A percentile compares a stretch with the other conserved stretches of the same genome.
Conservation (phyloP, 2,113 vertebrate genomes). For the Pseudorasbora parva region DNA sequence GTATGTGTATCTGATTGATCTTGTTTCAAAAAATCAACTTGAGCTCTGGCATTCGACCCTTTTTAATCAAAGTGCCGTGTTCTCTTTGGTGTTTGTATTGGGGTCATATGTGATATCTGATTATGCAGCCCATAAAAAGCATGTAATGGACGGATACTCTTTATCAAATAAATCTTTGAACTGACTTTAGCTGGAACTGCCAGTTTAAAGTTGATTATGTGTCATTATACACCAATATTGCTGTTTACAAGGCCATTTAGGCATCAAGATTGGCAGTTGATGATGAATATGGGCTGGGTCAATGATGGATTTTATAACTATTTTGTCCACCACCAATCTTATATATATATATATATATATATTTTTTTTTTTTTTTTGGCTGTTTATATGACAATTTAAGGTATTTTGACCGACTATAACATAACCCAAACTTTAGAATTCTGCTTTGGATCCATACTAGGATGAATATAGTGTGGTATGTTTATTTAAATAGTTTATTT, state of each 20-base stretch:
- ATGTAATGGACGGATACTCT: neutral
- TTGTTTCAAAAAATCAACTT: neutral
- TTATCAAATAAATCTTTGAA: neutral
- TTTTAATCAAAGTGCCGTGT: slow-evolving; percentile 4
- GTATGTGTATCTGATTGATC: neutral
- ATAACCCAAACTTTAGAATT: neutral
- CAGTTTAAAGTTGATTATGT: neutral
- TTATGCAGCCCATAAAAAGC: neutral
- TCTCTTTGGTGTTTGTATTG: slow-evolving; percentile 6
- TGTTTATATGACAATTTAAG: neutral
- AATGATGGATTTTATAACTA: neutral
- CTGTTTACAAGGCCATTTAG: neutral
- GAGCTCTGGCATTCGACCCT: neutral
- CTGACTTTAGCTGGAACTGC: neutral
- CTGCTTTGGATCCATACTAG: neutral
- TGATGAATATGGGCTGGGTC: neutral
- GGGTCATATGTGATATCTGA: slow-evolving; percentile 7
- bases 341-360: no score
- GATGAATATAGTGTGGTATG: neutral
- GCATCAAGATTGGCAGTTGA: neutral
- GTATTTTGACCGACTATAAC: neutral
- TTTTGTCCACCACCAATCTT: neutral
- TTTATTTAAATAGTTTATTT: neutral
- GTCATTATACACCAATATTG: neutral
- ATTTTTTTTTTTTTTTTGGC: neutral